phyloP scores from a whole-genome alignment of 2,888 invertebrate species.

The Mythimna vitellina region DNA sequence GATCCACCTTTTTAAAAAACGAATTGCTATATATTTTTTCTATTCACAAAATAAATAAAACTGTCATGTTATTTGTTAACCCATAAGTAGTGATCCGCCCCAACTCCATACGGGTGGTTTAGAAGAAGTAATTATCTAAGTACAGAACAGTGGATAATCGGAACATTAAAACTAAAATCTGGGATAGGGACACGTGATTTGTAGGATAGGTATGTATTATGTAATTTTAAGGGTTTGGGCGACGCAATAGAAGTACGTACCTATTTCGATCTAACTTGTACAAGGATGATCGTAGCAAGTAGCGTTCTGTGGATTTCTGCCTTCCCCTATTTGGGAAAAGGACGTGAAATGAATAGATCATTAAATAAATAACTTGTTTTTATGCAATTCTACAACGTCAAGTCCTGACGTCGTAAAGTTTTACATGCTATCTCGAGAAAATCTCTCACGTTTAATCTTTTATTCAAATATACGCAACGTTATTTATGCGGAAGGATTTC shows the following conservation, averaged over 20 bases:
- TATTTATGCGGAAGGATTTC: slow-evolving; percentile 55
- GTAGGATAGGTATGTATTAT: no score
- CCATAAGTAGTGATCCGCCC: no score
- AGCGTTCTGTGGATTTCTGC: neutral
- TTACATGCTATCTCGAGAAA: slow-evolving; percentile 35
- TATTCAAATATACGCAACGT: slow-evolving; percentile 53
- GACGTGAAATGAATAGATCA: neutral
- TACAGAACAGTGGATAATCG: neutral
- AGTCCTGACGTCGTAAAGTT: slow-evolving; percentile 15
- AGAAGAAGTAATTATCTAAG: no score
- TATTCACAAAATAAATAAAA: no score
- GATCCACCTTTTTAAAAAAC: no score
- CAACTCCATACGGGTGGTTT: no score
- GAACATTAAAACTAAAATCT: neutral
- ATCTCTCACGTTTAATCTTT: slow-evolving; percentile 55
- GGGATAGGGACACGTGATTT: neutral
- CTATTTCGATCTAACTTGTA: no score
- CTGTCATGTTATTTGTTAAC: no score
- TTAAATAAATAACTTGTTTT: neutral
- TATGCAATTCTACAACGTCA: neutral
- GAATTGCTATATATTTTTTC: no score
- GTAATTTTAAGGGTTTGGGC: neutral
- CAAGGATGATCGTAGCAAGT: no score
- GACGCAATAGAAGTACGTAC: no score
- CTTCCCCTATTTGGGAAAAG: neutral